Conservation (phyloP, 2,113 vertebrate species). For the Odocoileus virginianus region DNA sequence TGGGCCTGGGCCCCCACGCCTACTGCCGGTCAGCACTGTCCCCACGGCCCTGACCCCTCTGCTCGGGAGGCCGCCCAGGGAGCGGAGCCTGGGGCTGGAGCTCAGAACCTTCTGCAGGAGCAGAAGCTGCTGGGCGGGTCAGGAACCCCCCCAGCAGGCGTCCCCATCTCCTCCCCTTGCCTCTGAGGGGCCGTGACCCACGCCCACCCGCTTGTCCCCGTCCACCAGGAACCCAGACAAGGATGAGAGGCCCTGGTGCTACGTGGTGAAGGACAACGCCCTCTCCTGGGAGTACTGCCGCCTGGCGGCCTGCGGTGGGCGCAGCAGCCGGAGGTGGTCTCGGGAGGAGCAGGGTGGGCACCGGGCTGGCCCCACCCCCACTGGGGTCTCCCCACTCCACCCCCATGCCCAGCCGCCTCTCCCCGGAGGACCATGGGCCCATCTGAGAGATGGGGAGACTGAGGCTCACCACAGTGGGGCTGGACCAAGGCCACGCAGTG, state of each 20-base stretch:
- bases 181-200: no score
- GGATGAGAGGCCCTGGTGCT: conserved; percentile 93
- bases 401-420: not conserved
- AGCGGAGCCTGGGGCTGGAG: not conserved
- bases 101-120: not conserved
- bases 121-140: not conserved
- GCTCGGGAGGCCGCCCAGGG: not conserved
- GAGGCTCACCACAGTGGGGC: not conserved
- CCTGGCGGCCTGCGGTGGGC: conserved; percentile 81
- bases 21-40: conserved; percentile 89
- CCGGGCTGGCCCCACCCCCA: fast-evolving
- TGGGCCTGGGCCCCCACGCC: conserved; percentile 87
- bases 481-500: not conserved
- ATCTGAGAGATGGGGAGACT: not conserved
- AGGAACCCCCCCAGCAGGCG: not conserved
- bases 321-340: fast-evolving
- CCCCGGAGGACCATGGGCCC: not conserved
- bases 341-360: no score
- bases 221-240: conserved; percentile 89
- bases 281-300: conserved; percentile 94
- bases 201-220: fast-evolving
- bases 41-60: not conserved
- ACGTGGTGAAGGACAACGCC: conserved; percentile 82
- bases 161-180: fast-evolving
- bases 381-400: no score